Base-by-base conservation (phyloP, 2,797 vertebrate genomes). In the Urophycis tenuis region DNA sequence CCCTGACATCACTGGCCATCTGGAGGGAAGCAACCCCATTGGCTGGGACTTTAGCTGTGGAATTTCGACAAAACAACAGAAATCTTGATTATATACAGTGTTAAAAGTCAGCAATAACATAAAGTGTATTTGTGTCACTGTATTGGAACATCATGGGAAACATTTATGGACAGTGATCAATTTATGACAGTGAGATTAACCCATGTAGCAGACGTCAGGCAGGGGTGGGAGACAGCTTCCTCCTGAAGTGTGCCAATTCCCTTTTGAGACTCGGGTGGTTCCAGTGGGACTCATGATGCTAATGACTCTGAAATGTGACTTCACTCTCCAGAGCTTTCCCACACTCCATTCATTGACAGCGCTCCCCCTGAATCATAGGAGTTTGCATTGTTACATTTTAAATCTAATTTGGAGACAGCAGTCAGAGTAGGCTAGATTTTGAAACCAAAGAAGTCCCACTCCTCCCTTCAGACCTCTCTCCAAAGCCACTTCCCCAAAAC, bases 261-360 rank as follows among this genome's bases (percentile, higher is more conserved):
- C 87, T 33, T 30, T 25, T 36, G 83, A 81, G 85, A 81, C 53
- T 15, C 41, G 75, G 80, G 80, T 69, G 87, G 84, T 82, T 84
- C 82, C 78, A 74, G 30, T 72, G 79, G 77, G 79, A 78, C 32
- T 71, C 64, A 82, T 76, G 87, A 85, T 83, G 85, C 80, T 88
- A 88, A 91, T 90, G 85, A 76, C 77, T 60, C 81, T 86, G 82
- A 88, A 90, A 87, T 90, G 89, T 81, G 89, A 92, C 89, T 90
- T 73, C 72, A 84, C 87, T 84, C 89, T 85, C 85, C 78, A 15
- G 82, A 64, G 87, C 87, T 87, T 87, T 87, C 85, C 79, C 86
- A 87, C 85, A 84, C 84, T 78, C 36, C 70, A 49, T 34, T 36
- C 22, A 78, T 64, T 78, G 35, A 77, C 64, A 72, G 72, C 74